A percentile compares a stretch with the other conserved stretches of the same genome.
phyloP scores from a whole-genome alignment of 2,113 vertebrate genomes.

The Felis chaus region DNA sequence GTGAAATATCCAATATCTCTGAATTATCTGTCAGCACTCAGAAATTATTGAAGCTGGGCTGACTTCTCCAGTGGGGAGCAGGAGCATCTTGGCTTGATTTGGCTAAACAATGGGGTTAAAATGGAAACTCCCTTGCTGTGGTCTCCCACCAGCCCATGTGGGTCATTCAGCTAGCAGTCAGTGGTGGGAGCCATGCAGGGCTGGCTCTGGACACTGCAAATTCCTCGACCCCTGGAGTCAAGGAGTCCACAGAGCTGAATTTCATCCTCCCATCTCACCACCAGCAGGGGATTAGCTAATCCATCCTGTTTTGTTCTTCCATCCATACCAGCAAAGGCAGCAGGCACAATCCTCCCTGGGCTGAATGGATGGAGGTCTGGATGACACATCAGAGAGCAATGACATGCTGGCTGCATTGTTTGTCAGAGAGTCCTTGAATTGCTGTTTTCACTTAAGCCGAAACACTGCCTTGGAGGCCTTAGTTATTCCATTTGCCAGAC shows the following conservation, averaged over 20 bases:
- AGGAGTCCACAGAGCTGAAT: slow-evolving; percentile 2
- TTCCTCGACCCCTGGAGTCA: slow-evolving; percentile 29
- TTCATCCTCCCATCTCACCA: background rate
- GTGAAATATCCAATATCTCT: slow-evolving; percentile 75
- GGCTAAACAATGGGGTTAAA: slow-evolving; percentile 65
- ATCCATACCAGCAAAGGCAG: slow-evolving; percentile 31
- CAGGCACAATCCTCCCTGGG: background rate
- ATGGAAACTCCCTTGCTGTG: slow-evolving; percentile 56
- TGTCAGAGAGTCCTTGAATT: slow-evolving; percentile 46
- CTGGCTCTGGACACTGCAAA: slow-evolving; percentile 13
- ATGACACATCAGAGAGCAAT: slow-evolving; percentile 30
- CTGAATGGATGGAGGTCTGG: background rate
- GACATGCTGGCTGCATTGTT: slow-evolving; percentile 56
- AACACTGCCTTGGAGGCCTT: slow-evolving; percentile 9
- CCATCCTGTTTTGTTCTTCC: slow-evolving; percentile 57
- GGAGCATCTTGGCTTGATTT: slow-evolving; percentile 61
- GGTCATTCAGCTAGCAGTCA: background rate
- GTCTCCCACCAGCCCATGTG: slow-evolving; percentile 5
- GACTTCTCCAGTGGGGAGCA: slow-evolving; percentile 20
- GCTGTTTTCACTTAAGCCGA: slow-evolving; percentile 47
- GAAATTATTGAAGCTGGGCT: slow-evolving; percentile 72
- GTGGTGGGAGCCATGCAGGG: background rate
- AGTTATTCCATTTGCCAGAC: background rate
- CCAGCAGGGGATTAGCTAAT: slow-evolving; percentile 62
- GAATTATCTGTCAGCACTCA: slow-evolving; percentile 73